These are phyloP conservation scores for Rattus norvegicus DNA, from an alignment of 2,113 vertebrate genomes.

Conservation along the genomic window GRCr8 NC_086029.1:18277001-18277500, in stretches of 20 bases:
- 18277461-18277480: not conserved
- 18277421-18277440: not conserved
- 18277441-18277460: not conserved
- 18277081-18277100: not conserved
- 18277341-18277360: not conserved
- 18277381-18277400: not conserved
- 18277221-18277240: not conserved
- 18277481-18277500: not conserved
- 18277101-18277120: not conserved
- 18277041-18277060: not conserved
- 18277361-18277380: not conserved
- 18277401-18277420: not conserved
- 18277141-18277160: not conserved
- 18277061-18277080: not conserved
- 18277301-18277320: not conserved
- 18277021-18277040: not conserved
- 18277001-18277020: not conserved
- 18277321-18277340: not conserved
- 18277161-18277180: not conserved
- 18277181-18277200: not conserved
- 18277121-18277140: not conserved
- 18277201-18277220: not conserved
- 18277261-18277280: not conserved
- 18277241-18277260: not conserved
- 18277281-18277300: not conserved